Evolutionary conservation across 2,797 vertebrate species (phyloP).

Genomic region (Schizopygopsis pylzovi): DNA sequence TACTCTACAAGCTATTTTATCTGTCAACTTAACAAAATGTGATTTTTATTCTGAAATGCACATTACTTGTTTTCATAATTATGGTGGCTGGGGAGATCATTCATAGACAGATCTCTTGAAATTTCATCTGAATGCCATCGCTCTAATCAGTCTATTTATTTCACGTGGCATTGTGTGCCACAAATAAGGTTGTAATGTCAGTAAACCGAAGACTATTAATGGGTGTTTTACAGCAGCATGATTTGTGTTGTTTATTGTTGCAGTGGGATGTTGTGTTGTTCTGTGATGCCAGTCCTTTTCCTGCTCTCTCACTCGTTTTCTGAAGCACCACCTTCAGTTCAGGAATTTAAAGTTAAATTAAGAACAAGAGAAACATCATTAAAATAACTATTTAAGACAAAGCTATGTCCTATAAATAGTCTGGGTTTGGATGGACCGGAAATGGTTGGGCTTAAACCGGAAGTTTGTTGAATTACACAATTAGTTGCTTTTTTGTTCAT

Average conservation of each 20-base stretch:
- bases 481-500: too few species aligned
- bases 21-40: neutral
- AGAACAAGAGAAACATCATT: neutral
- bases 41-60: neutral
- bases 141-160: neutral
- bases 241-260: slow-evolving; percentile 41
- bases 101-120: neutral
- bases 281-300: slow-evolving; percentile 53
- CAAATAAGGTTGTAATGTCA: neutral
- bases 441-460: neutral
- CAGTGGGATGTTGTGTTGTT: slow-evolving; percentile 11
- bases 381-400: neutral
- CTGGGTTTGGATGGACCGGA: too few species aligned
- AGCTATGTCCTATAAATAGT: neutral
- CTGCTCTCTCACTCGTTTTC: slow-evolving; percentile 10
- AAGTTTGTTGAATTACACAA: neutral
- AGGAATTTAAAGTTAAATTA: neutral
- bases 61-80: neutral
- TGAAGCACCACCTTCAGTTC: neutral
- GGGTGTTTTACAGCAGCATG: neutral
- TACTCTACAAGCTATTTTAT: neutral
- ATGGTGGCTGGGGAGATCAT: neutral
- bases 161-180: neutral
- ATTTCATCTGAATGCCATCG: neutral
- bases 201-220: neutral